Evolutionary conservation across 2,888 invertebrate species (phyloP), one percentile per base, ranked within the genome.

Genomic region (Caenorhabditis sinica): DNA sequence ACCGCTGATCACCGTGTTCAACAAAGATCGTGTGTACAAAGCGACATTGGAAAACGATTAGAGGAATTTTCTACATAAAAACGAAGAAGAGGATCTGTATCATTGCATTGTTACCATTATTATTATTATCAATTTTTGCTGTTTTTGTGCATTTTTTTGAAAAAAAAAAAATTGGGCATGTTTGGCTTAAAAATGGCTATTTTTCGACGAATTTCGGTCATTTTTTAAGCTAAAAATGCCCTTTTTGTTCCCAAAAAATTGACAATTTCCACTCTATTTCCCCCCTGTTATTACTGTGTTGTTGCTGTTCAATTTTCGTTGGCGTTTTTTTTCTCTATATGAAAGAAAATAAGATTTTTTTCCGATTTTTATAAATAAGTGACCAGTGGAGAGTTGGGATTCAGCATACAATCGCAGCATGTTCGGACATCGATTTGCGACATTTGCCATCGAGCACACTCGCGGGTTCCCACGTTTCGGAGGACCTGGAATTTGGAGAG

Each of bases 351-450:
- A n/a, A n/a, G n/a, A 2, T 13, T 17, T 45, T 15, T 36, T 49
- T 33, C 11, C 36, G 56, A 9, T 61, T 30, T 20, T 43, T 58
- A 83, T 11, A 87, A 65, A 63, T 89, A 89, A 8, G 83, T 81
- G 36, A 89, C 83, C 25, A 89, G 81, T 11, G 88, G 83, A 11
- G 89, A 89, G n/a, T 69, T 71, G 0, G 89, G 89, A 40, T 87
- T 85, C 20, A 89, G 75, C 53, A 89, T 87, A 66, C 89, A 89
- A 63, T 89, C 89, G 65, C 89, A 89, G 68, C 89, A 89, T 13
- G 89, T 89, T 28, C 89, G 81, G 11, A 88, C 75, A 23, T 89
- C 82, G 53, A 89, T 77, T 25, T 85, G 73, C 36, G 74, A 63
- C 65, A 87, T 76, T 43, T 86, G 69, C 89, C 89, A 89, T 15